Evolutionary conservation across 2,113 vertebrate genomes (phyloP), one percentile per base, ranked within the genome.

Genomic region (Pachypanchax playfairii): DNA sequence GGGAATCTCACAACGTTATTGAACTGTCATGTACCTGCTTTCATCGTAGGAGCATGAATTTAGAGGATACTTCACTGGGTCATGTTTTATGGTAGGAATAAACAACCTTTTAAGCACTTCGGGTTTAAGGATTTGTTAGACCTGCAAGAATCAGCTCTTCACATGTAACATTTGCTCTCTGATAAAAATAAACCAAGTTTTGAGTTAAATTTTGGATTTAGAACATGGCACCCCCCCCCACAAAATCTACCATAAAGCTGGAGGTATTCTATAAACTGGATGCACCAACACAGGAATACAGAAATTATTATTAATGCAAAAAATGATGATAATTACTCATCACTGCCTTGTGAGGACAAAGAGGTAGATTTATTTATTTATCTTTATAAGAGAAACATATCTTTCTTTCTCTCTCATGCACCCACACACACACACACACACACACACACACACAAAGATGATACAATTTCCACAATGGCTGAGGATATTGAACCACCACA

Each of bases 401-500:
- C 1, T 48, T n/a, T n/a, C n/a, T n/a, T n/a, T n/a, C n/a, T 48
- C 1, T 35, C 33, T 11, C 8, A 9, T 4, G 13, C 33, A 35
- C 33, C 11, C 33, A 35, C 10, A 11, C 33, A 35, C 33, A 35
- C 33, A 35, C 33, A 33, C 7, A 8, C 11, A 12, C 51, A 47
- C 43, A 53, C 63, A 57, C 65, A 48, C 57, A 29, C 11, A 1
- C 43, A 53, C 67, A 57, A 57, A 49, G 53, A 35, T 6, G 0
- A 10, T 14, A 43, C 24, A 42, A 20, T 52, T n/a, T 54, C 18
- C 44, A 39, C 50, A 41, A 24, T 50, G 21, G 25, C n/a, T 31
- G 38, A 41, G 47, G 66, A 80, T 57, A 59, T n/a, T 60, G 21
- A 62, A 42, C 61, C 48, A 4, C 38, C 22, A 56, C 18, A 25